A percentile compares a stretch with the other conserved stretches of the same genome.
These are phyloP conservation scores for Leptopilina drosophilae DNA, from an alignment of 2,888 invertebrate genomes.

Conservation along the genomic window DNA sequence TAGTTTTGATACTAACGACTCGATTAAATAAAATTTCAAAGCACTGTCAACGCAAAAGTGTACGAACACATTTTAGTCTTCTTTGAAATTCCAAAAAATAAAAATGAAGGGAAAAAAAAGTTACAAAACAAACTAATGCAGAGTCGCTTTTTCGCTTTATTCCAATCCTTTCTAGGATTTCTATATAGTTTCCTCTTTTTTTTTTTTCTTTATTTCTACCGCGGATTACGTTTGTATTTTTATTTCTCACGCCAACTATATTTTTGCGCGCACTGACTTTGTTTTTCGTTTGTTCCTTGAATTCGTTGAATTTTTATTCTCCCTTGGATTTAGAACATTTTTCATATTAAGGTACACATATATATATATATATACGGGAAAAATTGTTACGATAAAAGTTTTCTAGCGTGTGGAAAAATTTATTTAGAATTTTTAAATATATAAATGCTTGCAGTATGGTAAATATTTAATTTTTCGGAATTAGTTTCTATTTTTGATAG, in stretches of 20 bases:
- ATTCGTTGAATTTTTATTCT: neutral
- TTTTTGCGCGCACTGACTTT: neutral
- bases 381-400: neutral
- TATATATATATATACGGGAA: too few species aligned
- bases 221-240: constrained; percentile 31
- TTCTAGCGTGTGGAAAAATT: too few species aligned
- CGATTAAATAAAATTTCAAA: constrained; percentile 30
- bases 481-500: too few species aligned
- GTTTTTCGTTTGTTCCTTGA: constrained; percentile 1
- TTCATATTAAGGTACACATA: neutral
- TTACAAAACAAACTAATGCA: constrained; percentile 21
- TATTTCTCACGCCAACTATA: constrained; percentile 23
- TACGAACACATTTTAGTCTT: constrained; percentile 27
- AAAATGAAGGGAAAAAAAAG: constrained; percentile 30
- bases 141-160: neutral
- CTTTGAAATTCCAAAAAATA: constrained; percentile 33
- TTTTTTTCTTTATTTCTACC: too few species aligned
- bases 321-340: neutral
- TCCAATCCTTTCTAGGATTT: constrained; percentile 15
- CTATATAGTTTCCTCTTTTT: constrained; percentile 2
- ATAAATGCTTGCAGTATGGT: too few species aligned
- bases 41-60: constrained; percentile 2
- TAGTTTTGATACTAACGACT: neutral
- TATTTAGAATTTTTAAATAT: too few species aligned
- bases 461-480: too few species aligned